Evolutionary conservation across 1,140 invertebrate genomes (phyloP), one percentile per base, ranked within the genome.

Genomic region (Cydia amplana): DNA sequence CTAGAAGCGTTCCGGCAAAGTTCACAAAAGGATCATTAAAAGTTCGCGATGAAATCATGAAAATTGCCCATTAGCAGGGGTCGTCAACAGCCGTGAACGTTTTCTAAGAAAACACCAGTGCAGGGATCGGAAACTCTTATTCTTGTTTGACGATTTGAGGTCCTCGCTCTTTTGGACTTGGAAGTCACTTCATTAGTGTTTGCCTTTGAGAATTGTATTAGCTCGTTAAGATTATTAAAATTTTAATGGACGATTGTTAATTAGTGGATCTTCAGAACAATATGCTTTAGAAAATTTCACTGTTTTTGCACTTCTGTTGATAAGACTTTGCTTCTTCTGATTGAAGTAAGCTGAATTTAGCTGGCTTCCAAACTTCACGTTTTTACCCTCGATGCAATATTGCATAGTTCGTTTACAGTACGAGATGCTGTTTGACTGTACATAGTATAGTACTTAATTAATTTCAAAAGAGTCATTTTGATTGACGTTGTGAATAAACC

Each of bases 21-120:
- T 74, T 74, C 55, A 78, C 43, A 72, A 75, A 78, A 74, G 51
- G 77, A 60, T 75, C 77, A 74, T 78, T 78, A 75, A 78, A 78
- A 78, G 14, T 78, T 77, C 25, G 49, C n/a, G 46, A 73, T 63
- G 46, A 46, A 76, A 75, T 75, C 55, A 74, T 73, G 74, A 43
- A 78, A 75, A 78, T 78, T 74, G 77, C 63, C 74, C 74, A 75
- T 78, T 78, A 75, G 63, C 51, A 55, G 65, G 64, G 64, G 65
- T 55, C 49, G 60, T 16, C n/a, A 74, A 49, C 18, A 18, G n/a
- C 16, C 18, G 46, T 25, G 51, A 40, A 74, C 43, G 25, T 74
- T 55, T 74, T 63, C 28, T 28, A 60, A 74, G 49, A 16, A 74
- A 74, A 74, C 73, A 43, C 16, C 32, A 36, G 12, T 32, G 65